These are phyloP conservation scores for Tympanuchus pallidicinctus DNA, from an alignment of 2,113 vertebrate genomes.

Conservation along the genomic window DNA sequence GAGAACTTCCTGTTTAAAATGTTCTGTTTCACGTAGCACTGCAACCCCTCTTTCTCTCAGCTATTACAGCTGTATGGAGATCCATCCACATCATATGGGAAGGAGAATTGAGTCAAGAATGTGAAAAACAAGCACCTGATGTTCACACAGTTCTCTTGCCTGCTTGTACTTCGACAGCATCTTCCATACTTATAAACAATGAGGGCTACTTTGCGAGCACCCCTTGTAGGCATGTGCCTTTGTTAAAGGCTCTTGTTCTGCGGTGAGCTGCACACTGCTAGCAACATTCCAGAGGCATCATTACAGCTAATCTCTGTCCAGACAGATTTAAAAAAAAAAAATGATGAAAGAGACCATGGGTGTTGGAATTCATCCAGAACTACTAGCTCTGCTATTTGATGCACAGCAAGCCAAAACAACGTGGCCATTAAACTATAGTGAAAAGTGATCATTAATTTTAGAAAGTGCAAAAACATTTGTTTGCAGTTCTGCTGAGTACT, in stretches of 20 bases:
- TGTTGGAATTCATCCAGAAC: constrained; percentile 26
- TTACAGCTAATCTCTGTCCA: constrained; percentile 61
- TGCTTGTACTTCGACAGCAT: background rate
- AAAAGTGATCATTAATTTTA: background rate
- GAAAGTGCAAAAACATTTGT: background rate
- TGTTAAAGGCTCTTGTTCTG: background rate
- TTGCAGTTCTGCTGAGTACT: background rate
- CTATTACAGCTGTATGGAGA: background rate
- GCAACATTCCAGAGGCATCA: constrained; percentile 60
- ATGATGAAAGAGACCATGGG: background rate
- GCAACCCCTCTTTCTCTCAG: background rate
- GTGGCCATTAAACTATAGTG: background rate
- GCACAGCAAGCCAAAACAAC: background rate
- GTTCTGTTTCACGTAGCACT: background rate
- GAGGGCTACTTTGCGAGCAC: background rate
- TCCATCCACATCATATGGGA: background rate
- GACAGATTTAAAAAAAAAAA: constrained; percentile 31
- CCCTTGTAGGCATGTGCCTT: background rate
- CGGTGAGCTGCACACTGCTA: background rate
- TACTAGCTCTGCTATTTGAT: constrained; percentile 3
- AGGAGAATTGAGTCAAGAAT: background rate
- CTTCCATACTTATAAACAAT: background rate
- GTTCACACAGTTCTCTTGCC: background rate
- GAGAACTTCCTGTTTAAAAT: background rate
- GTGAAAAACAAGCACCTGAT: background rate